Base-by-base conservation (phyloP, 1,140 invertebrate species). In the Calephelis nemesis region DNA sequence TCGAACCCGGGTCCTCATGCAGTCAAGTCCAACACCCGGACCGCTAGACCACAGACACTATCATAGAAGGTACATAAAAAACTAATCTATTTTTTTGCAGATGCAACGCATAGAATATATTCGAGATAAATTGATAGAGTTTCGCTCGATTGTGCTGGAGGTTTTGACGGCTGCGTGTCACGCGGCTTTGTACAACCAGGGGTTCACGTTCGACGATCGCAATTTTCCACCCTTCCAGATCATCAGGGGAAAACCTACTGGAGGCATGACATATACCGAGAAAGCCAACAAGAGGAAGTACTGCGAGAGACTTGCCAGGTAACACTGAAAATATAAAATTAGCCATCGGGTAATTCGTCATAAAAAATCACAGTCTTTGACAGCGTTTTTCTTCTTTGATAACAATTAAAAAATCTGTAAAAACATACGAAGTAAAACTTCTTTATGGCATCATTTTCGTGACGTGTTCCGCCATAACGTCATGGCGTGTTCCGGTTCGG, bases 241-340 rank as follows among this genome's bases (percentile, higher is more conserved):
- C 67, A 76, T 82, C 76, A 69, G 93, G 78, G 84, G 86, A 0
- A 93, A 93, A 67, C 88, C 93, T 47, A 89, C 92, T 4, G 93
- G 93, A 30, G 96, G 94, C 77, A 95, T 97, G 93, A 96, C 95
- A 30, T 97, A 97, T 77, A 96, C 96, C 45, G 95, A 97, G 75
- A 96, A 97, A 75, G 95, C 96, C 0, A 95, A 95, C 69, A 98
- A 97, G 79, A 93, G 95, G 69, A 93, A 94, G 65, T 95, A 96
- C 76, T 97, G 96, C 82, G 93, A 94, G 75, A 91, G 86, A 85
- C 68, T 93, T 93, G 78, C 93, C 85, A 77, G 92, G 87, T 80
- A 90, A 5, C 42, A 7, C 42, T 45, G 42, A 45, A 7, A 45
- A 1, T 9, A 0, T 45, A 45, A 45, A 45, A 45, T 45, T 45